Evolutionary conservation across 2,888 invertebrate species (phyloP), one percentile per base, ranked within the genome.

Genomic region (Fragum fragum): DNA sequence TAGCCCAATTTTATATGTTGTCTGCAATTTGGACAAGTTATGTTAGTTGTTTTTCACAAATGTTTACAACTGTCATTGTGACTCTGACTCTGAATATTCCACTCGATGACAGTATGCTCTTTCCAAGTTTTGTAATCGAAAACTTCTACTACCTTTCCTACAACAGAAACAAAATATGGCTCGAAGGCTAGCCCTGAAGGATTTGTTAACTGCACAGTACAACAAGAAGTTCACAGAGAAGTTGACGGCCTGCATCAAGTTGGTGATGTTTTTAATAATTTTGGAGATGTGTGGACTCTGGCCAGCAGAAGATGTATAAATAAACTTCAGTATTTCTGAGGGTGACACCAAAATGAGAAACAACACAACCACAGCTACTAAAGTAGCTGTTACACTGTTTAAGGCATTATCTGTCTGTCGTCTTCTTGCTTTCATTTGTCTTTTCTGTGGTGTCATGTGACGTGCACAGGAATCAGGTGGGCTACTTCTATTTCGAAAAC

Each of bases 141-240:
- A 83, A 18, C 63, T 39, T 47, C 57, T 69, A 6, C 52, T 70
- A 11, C 76, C 72, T 16, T 73, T 57, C 21, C 57, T 29, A 71
- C 85, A 81, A 39, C 87, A 89, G 68, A 87, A 89, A 70, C 90
- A 92, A 57, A 89, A 81, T 28, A 92, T 86, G 6, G 82, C 87
- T 2, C 83, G 77, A 1, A 92, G 79, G 14, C 95, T 95, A 59
- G 92, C 90, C 11, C 99, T 96, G 94, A 99, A 99, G 95, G 98
- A 98, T 86, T 97, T 96, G 87, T 98, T 98, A 97, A 99, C 98
- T 71, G 97, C 96, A 92, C 98, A 98, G 94, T 98, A 99, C 36
- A 99, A 95, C 79, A 98, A 97, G 93, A 99, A 99, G 94, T 98
- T 99, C 79, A 98, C 87, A 7, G 91, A 91, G 75, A 93, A 94